Conservation (phyloP, 2,888 invertebrate genomes). For the Nephrotoma appendiculata region DNA sequence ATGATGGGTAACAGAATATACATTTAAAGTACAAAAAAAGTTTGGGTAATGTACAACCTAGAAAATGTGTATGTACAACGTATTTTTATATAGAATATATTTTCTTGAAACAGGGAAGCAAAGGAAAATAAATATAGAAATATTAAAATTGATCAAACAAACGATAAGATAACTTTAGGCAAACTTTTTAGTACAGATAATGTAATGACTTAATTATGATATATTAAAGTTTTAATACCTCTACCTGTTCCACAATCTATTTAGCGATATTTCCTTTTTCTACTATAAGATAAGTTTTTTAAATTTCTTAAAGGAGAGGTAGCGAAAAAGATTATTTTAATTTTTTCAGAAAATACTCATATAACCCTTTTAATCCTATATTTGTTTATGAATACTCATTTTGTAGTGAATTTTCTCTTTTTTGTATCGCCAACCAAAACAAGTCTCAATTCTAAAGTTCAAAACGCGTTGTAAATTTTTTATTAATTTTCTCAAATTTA, state of each 20-base stretch:
- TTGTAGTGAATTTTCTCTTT: too few species aligned
- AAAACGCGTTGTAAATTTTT: too few species aligned
- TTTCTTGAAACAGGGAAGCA: neutral
- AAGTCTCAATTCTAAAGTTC: too few species aligned
- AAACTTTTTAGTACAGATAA: neutral
- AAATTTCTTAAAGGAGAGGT: neutral
- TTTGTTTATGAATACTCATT: neutral
- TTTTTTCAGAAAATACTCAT: neutral
- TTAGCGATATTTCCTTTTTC: neutral
- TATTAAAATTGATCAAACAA: neutral
- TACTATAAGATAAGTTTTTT: neutral
- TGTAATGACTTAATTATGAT: neutral
- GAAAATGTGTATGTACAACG: neutral
- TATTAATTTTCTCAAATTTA: too few species aligned
- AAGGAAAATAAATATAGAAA: neutral
- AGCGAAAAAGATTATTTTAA: neutral
- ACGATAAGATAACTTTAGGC: neutral
- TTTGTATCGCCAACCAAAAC: too few species aligned
- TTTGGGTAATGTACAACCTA: neutral
- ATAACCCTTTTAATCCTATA: neutral
- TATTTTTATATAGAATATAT: neutral
- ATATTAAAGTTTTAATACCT: neutral
- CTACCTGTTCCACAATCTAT: neutral
- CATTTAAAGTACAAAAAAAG: neutral
- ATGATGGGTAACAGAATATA: neutral